A percentile compares a stretch with the other conserved stretches of the same genome.
Evolutionary conservation across 53 echinoderm and acorn worm species (phyloP).

Genomic region (Stichopus horrens): DNA sequence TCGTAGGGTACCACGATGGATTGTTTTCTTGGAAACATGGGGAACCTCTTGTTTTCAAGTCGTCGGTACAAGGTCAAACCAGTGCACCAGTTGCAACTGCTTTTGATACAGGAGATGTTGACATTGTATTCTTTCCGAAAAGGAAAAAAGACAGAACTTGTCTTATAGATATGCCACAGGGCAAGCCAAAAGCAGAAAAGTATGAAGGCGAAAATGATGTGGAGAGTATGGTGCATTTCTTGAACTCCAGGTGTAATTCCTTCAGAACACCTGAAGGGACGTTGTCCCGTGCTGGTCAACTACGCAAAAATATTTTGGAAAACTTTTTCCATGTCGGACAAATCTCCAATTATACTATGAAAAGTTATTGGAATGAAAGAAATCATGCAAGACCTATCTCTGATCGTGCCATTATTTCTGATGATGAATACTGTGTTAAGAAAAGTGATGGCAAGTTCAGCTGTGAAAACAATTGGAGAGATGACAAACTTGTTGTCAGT

Average conservation of each 20-base stretch:
- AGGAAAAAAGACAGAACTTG: constrained; percentile 64
- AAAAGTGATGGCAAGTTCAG: neutral
- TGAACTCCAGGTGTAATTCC: constrained; percentile 73
- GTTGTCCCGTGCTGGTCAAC: constrained; percentile 57
- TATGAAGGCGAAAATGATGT: constrained; percentile 48
- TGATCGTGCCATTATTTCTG: neutral
- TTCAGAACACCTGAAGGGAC: constrained; percentile 56
- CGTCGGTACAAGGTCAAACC: neutral
- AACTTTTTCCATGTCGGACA: constrained; percentile 64
- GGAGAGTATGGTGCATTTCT: constrained; percentile 60
- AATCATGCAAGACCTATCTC: neutral
- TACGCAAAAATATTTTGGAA: constrained; percentile 64
- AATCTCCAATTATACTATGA: constrained; percentile 58
- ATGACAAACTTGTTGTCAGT: neutral
- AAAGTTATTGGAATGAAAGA: neutral
- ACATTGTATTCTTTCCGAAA: constrained; percentile 58
- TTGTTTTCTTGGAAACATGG: constrained; percentile 11
- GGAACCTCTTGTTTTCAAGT: constrained; percentile 38
- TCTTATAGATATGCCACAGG: constrained; percentile 30
- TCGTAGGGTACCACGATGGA: constrained; percentile 17
- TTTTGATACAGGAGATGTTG: neutral
- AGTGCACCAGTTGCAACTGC: neutral
- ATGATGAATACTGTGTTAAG: constrained; percentile 1
- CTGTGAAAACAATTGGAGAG: too few relatives aligned
- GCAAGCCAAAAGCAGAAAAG: constrained; percentile 55